phyloP scores from a whole-genome alignment of 2,797 vertebrate species.

The Esox lucius region DNA sequence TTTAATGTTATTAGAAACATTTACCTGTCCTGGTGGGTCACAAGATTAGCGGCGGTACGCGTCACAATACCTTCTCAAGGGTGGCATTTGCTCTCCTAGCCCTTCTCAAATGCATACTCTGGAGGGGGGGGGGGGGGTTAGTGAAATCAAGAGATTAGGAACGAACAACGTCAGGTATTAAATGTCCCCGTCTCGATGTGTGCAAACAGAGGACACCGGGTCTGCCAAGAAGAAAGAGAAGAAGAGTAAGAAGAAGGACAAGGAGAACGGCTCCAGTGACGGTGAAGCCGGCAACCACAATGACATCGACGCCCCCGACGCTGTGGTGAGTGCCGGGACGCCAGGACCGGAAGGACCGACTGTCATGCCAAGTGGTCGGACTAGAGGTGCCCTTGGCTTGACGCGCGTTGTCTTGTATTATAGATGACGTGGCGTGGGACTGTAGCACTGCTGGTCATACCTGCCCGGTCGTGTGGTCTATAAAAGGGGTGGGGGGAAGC shows the following conservation, averaged over 20 bases:
- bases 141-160: not conserved
- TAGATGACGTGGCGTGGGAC: too few species aligned
- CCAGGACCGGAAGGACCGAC: not conserved
- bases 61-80: too few species aligned
- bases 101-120: too few species aligned
- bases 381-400: too few species aligned
- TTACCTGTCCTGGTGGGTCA: too few species aligned
- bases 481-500: too few species aligned
- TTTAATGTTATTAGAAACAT: too few species aligned
- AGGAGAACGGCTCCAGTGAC: conserved; percentile 93
- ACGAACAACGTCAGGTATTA: not conserved
- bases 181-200: not conserved
- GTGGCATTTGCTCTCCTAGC: not conserved
- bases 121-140: not conserved
- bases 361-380: too few species aligned
- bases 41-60: too few species aligned
- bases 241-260: conserved; percentile 97
- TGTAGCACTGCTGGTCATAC: too few species aligned
- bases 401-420: too few species aligned
- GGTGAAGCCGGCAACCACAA: conserved; percentile 78
- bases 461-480: too few species aligned
- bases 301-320: conserved; percentile 87
- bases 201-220: conserved; percentile 3
- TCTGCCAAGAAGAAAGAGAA: conserved; percentile 96
- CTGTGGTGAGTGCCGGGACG: conserved; percentile 76